Conservation (phyloP, 1,140 invertebrate genomes). For the Listronotus oregonensis region DNA sequence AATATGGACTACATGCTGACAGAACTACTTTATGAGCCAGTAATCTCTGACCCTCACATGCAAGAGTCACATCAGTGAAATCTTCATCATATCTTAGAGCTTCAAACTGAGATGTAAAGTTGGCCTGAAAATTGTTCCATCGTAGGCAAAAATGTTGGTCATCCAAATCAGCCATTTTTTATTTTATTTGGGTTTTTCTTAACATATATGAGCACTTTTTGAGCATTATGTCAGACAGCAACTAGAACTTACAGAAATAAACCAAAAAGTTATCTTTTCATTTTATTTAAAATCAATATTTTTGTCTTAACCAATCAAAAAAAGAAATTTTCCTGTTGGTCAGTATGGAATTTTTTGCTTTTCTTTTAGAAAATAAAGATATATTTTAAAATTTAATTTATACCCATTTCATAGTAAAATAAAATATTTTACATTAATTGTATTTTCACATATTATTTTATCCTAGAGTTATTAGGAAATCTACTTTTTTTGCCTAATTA, state of each 20-base stretch:
- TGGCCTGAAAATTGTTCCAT: conserved; percentile 92
- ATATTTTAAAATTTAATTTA: too few relatives aligned
- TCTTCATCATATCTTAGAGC: conserved; percentile 78
- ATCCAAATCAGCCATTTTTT: conserved; percentile 26
- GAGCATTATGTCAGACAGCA: not conserved
- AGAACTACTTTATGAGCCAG: conserved; percentile 81
- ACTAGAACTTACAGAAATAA: conserved; percentile 1
- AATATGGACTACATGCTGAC: conserved; percentile 80
- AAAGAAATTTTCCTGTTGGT: conserved; percentile 46
- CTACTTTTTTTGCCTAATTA: too few relatives aligned
- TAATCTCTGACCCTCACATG: conserved; percentile 76
- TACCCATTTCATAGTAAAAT: too few relatives aligned
- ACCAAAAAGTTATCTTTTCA: conserved; percentile 15
- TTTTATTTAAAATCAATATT: conserved; percentile 53
- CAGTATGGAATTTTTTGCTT: not conserved
- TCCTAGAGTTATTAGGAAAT: too few relatives aligned
- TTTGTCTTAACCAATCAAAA: conserved; percentile 51
- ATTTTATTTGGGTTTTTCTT: not conserved
- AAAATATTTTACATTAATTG: too few relatives aligned
- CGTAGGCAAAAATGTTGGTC: conserved; percentile 86
- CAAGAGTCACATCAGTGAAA: conserved; percentile 82
- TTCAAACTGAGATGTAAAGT: conserved; percentile 82
- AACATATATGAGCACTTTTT: too few relatives aligned
- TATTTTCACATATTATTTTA: too few relatives aligned
- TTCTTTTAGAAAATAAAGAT: too few relatives aligned